Conservation (phyloP, 2,888 invertebrate genomes). For the Tineola bisselliella region DNA sequence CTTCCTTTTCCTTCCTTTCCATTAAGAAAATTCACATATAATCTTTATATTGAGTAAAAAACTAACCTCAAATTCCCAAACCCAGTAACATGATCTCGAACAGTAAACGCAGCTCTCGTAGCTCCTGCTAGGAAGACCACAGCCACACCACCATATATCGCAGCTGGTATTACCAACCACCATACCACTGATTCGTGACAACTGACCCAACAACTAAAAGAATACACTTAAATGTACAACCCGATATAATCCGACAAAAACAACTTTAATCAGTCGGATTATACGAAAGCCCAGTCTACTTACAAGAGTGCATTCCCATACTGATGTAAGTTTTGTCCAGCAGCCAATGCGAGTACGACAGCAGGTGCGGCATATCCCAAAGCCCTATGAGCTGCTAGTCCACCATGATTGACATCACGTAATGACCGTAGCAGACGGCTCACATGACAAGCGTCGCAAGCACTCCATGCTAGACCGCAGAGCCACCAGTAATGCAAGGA, state of each 20-base stretch:
- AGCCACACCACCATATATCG: slow-evolving; percentile 79
- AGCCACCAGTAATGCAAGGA: slow-evolving; percentile 94
- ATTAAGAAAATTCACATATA: background rate
- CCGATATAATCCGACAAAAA: slow-evolving; percentile 16
- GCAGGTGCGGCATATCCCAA: slow-evolving; percentile 94
- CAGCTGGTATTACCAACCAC: slow-evolving; percentile 94
- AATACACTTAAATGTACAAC: background rate
- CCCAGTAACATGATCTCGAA: slow-evolving; percentile 89
- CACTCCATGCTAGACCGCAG: slow-evolving; percentile 89
- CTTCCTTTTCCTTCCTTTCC: too few species aligned
- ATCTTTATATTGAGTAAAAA: background rate
- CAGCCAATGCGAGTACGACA: slow-evolving; percentile 88
- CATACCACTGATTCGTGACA: slow-evolving; percentile 94
- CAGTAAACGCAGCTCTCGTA: slow-evolving; percentile 88
- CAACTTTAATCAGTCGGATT: background rate
- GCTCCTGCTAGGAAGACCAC: slow-evolving; percentile 84
- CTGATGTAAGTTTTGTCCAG: slow-evolving; percentile 92
- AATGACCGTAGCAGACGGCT: slow-evolving; percentile 95
- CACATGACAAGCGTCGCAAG: slow-evolving; percentile 91
- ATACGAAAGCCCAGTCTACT: too few species aligned
- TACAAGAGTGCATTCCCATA: slow-evolving; percentile 95
- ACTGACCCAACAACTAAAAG: slow-evolving; percentile 91
- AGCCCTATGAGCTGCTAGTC: slow-evolving; percentile 91
- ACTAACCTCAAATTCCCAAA: slow-evolving; percentile 79
- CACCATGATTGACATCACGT: slow-evolving; percentile 95